A percentile compares a stretch with the other conserved stretches of the same genome.
These are phyloP conservation scores for Dromaius novaehollandiae DNA, from an alignment of 2,113 vertebrate genomes.

Conservation along the genomic window DNA sequence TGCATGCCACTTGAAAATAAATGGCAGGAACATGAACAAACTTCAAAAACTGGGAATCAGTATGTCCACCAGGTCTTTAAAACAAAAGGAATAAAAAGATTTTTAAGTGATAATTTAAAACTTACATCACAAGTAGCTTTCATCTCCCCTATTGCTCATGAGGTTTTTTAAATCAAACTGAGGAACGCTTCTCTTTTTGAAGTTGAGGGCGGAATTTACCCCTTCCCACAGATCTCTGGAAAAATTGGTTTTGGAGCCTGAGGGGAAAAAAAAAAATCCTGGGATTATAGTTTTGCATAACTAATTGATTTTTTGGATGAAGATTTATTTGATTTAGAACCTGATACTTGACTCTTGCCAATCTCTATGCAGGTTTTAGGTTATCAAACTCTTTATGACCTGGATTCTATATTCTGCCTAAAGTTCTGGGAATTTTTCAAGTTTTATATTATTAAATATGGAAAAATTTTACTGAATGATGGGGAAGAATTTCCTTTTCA, in stretches of 20 bases:
- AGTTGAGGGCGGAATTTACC: neutral
- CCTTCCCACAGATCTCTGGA: neutral
- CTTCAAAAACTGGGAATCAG: neutral
- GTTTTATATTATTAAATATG: neutral
- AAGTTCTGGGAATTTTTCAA: neutral
- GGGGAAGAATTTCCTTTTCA: neutral
- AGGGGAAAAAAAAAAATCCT: neutral
- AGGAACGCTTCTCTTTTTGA: neutral
- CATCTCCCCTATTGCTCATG: neutral
- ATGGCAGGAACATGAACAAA: neutral
- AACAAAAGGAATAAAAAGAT: neutral
- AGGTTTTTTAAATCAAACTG: neutral
- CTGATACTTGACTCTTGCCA: neutral
- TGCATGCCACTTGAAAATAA: neutral
- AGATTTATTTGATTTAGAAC: neutral
- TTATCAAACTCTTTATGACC: too few species aligned
- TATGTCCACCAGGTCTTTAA: neutral
- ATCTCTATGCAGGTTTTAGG: neutral
- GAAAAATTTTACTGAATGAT: neutral
- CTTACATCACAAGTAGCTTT: neutral
- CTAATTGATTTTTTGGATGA: neutral
- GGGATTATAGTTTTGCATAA: neutral
- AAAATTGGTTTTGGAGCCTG: neutral
- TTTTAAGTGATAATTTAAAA: neutral
- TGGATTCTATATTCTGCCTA: neutral